phyloP scores from a whole-genome alignment of 2,888 invertebrate genomes.

The Chrysina gloriosa region DNA sequence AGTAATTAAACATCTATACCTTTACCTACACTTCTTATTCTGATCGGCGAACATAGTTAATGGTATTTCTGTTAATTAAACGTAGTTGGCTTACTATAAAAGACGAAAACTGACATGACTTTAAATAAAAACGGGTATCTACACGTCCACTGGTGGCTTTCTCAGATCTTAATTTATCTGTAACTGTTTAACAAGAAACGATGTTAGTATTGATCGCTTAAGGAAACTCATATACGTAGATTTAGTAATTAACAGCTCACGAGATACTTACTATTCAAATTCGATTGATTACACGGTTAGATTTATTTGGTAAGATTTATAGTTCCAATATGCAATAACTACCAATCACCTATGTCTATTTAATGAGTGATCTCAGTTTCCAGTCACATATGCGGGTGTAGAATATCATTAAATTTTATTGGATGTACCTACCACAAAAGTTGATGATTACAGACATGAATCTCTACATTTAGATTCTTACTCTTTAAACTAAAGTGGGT shows the following conservation, averaged over 20 bases:
- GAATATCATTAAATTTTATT: too few species aligned
- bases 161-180: slow-evolving; percentile 8
- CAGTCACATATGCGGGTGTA: too few species aligned
- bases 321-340: too few species aligned
- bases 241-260: not conserved
- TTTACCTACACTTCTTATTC: not conserved
- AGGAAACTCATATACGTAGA: slow-evolving; percentile 8
- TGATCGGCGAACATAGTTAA: slow-evolving; percentile 2
- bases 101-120: slow-evolving; percentile 15
- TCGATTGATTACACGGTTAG: not conserved
- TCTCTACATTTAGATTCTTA: too few species aligned
- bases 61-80: slow-evolving; percentile 23
- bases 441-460: too few species aligned
- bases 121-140: slow-evolving; percentile 13
- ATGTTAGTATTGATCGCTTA: slow-evolving; percentile 13
- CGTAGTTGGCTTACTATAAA: slow-evolving; percentile 21
- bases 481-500: too few species aligned
- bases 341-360: too few species aligned
- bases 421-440: too few species aligned
- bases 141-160: slow-evolving; percentile 11
- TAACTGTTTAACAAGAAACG: slow-evolving; percentile 7
- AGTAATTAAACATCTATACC: slow-evolving; percentile 22
- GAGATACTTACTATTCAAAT: not conserved
- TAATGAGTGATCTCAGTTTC: too few species aligned
- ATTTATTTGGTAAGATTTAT: too few species aligned